These are phyloP conservation scores for Polietes domitor DNA, from an alignment of 2,888 invertebrate genomes.

Conservation along the genomic window DNA sequence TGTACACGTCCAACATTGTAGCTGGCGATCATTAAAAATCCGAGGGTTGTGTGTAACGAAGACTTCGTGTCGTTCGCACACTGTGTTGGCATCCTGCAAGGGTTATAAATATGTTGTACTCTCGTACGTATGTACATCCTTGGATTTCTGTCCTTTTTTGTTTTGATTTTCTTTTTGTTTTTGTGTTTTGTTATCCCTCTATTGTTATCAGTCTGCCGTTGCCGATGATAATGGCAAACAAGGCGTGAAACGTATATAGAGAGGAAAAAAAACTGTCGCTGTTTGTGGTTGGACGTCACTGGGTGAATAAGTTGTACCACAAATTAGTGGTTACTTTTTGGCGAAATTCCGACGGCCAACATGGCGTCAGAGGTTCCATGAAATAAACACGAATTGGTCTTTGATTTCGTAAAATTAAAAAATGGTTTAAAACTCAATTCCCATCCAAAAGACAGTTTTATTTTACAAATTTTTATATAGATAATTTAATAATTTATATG, in stretches of 20 bases:
- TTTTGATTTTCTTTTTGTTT: neutral
- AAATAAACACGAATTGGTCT: too few species aligned
- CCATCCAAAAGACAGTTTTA: too few species aligned
- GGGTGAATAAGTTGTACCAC: conserved; percentile 2
- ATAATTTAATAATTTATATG: too few species aligned
- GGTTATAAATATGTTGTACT: neutral
- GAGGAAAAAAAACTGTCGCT: too few species aligned
- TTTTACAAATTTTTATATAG: too few species aligned
- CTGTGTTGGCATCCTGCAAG: neutral
- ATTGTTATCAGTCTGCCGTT: too few species aligned
- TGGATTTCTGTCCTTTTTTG: neutral
- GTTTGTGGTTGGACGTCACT: neutral
- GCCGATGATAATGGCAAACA: neutral
- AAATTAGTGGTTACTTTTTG: conserved; percentile 26
- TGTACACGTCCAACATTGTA: neutral
- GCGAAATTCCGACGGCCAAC: conserved; percentile 10
- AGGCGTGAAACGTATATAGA: conserved; percentile 12
- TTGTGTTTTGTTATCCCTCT: neutral
- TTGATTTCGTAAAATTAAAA: too few species aligned
- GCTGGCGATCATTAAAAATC: neutral
- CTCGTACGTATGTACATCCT: too few species aligned
- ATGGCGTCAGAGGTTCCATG: neutral
- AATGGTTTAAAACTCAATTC: too few species aligned
- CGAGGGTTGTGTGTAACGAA: neutral
- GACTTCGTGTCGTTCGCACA: neutral